A percentile compares a stretch with the other conserved stretches of the same genome.
Conservation (phyloP, 1,140 invertebrate genomes). For the Ostrea edulis region DNA sequence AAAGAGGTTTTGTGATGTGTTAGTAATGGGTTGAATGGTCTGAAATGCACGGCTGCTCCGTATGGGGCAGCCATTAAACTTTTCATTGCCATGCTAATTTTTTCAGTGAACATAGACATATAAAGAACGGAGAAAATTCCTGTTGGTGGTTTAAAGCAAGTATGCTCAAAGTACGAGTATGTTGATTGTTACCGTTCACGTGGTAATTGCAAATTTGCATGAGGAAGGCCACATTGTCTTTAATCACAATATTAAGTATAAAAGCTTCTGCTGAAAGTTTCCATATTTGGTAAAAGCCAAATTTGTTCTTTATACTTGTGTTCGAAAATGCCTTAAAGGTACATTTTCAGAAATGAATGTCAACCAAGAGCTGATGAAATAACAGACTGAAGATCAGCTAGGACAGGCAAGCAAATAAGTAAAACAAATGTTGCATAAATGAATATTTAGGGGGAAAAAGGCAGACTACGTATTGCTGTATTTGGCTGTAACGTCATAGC, state of each 20-base stretch:
- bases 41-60: background rate
- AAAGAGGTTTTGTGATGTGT: slow-evolving; percentile 26
- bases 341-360: too few species aligned
- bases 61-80: background rate
- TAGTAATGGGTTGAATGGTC: background rate
- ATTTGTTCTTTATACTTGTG: too few species aligned
- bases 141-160: background rate
- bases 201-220: background rate
- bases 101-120: slow-evolving; percentile 1
- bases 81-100: background rate
- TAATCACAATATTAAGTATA: background rate
- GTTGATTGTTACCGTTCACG: background rate
- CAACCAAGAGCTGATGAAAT: too few species aligned
- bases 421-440: too few species aligned
- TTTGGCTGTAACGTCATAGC: too few species aligned
- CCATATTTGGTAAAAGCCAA: too few species aligned
- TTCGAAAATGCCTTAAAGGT: too few species aligned
- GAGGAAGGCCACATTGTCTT: background rate
- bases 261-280: too few species aligned
- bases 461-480: too few species aligned
- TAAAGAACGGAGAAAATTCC: background rate
- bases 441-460: too few species aligned
- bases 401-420: too few species aligned
- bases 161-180: background rate
- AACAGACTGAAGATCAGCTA: too few species aligned